Evolutionary conservation across 2,113 vertebrate genomes (phyloP).

Genomic region (Podarcis raffonei): DNA sequence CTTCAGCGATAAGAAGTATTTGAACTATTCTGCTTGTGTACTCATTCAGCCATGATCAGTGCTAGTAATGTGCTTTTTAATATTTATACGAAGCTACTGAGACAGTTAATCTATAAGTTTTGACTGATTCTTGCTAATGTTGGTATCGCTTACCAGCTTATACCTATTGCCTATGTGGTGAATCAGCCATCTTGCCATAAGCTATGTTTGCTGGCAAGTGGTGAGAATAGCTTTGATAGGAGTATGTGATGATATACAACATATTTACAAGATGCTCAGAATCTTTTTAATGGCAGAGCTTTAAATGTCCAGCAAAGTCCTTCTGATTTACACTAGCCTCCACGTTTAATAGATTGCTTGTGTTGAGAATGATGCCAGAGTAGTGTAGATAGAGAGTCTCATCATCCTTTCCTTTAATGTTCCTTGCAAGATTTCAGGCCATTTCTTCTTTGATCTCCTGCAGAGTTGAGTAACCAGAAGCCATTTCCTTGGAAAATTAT

Average conservation of each 20-base stretch:
- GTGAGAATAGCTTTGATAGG: not conserved
- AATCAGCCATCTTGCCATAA: not conserved
- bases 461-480: not conserved
- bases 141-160: not conserved
- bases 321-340: not conserved
- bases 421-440: accelerated
- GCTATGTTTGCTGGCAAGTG: not conserved
- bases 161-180: not conserved
- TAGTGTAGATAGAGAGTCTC: not conserved
- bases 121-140: not conserved
- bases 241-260: not conserved
- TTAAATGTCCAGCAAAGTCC: not conserved
- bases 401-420: not conserved
- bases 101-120: not conserved
- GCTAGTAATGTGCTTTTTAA: not conserved
- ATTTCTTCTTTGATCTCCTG: slow-evolving; percentile 5
- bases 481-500: slow-evolving; percentile 51
- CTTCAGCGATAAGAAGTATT: too few species aligned
- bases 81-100: not conserved
- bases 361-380: not conserved
- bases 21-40: too few species aligned
- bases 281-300: not conserved
- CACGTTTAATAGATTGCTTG: not conserved
- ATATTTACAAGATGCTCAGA: not conserved
- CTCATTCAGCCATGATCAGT: not conserved